These are phyloP conservation scores for Hemaris fuciformis DNA, from an alignment of 2,888 invertebrate species.

Conservation along the genomic window DNA sequence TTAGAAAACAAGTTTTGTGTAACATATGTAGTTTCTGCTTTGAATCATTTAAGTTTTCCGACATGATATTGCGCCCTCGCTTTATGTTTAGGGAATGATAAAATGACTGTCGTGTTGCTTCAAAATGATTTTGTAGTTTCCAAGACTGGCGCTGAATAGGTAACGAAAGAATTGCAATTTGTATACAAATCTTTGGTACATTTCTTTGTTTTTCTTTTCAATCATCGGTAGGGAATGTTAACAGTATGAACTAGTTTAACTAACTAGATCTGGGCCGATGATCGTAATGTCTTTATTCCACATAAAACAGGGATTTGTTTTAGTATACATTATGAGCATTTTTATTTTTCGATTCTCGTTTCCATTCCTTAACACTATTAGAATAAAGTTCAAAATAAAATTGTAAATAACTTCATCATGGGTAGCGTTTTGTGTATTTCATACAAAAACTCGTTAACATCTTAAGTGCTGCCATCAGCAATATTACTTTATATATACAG, in stretches of 20 bases:
- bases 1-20: not conserved
- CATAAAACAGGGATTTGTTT: not conserved
- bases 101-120: not conserved
- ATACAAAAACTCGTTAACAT: not conserved
- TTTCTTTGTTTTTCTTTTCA: slow-evolving; percentile 1
- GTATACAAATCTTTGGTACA: not conserved
- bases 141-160: not conserved
- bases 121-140: too few species aligned
- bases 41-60: not conserved
- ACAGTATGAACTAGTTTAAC: not conserved
- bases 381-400: not conserved
- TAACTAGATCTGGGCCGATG: not conserved
- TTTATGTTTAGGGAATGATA: not conserved
- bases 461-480: not conserved
- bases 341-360: not conserved
- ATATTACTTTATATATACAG: not conserved
- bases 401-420: not conserved
- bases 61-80: not conserved
- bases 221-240: slow-evolving; percentile 2
- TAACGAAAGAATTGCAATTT: not conserved
- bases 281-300: not conserved
- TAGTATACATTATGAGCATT: not conserved
- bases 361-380: not conserved
- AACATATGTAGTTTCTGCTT: not conserved
- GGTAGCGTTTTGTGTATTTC: not conserved